Conservation (phyloP, 1,140 invertebrate species). For the Drosophila triauraria region DNA sequence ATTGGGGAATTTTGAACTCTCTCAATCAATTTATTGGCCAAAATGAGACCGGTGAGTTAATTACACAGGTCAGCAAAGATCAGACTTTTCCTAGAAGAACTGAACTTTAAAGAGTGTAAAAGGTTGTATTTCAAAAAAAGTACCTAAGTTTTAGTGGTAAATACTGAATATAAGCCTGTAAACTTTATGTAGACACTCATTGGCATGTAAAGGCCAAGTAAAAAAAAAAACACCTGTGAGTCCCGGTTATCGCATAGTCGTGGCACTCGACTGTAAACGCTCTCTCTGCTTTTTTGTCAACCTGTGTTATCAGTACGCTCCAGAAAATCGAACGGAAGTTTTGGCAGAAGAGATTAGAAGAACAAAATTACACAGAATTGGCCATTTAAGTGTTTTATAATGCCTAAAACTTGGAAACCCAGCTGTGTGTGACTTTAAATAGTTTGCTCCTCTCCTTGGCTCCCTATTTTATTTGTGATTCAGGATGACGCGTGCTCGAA, state of each 20-base stretch:
- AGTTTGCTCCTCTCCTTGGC: background rate
- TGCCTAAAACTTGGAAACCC: background rate
- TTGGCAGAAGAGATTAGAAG: background rate
- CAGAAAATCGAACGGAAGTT: background rate
- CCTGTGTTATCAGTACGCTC: conserved; percentile 8
- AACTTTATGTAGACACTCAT: background rate
- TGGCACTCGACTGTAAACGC: background rate
- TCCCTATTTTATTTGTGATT: conserved; percentile 7
- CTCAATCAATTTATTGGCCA: background rate
- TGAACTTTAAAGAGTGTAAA: background rate
- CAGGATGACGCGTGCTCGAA: conserved; percentile 16
- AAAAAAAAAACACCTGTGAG: background rate
- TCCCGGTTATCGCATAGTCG: conserved; percentile 10
- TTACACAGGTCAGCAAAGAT: conserved; percentile 1
- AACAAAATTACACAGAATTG: conserved; percentile 8
- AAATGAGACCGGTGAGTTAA: conserved; percentile 3
- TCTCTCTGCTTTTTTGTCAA: background rate
- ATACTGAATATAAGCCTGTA: background rate
- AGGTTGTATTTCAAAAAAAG: too few relatives aligned
- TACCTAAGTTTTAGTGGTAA: too few relatives aligned
- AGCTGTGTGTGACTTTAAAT: background rate
- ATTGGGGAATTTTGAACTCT: background rate
- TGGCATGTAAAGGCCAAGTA: background rate
- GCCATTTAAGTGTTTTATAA: background rate
- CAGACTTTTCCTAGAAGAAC: background rate